Percentiles rank a stretch among this genome's conserved stretches.
These are phyloP conservation scores for Ridgeia piscesae DNA, from an alignment of 1,140 invertebrate species.

Conservation along the genomic window DNA sequence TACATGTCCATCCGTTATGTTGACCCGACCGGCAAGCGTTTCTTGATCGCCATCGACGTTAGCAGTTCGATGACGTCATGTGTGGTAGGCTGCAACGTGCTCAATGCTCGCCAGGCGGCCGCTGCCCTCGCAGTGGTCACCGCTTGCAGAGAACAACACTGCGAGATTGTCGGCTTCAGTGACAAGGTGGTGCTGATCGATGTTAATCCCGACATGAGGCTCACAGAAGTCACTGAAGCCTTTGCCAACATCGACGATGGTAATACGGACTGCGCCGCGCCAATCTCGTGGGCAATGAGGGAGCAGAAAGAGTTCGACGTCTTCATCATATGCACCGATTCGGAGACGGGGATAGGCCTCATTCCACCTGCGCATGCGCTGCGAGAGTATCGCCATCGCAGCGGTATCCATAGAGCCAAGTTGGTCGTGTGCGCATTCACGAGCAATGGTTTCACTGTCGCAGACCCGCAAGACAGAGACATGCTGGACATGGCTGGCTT, in stretches of 20 bases:
- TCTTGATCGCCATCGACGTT: constrained; percentile 66
- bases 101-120: constrained; percentile 61
- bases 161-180: constrained; percentile 45
- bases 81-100: constrained; percentile 57
- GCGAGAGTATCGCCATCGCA: constrained; percentile 38
- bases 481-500: constrained; percentile 70
- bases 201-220: constrained; percentile 25
- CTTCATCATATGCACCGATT: constrained; percentile 51
- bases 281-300: constrained; percentile 65
- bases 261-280: constrained; percentile 56
- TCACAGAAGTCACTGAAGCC: constrained; percentile 27
- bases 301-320: constrained; percentile 57
- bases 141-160: constrained; percentile 36
- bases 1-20: constrained; percentile 40
- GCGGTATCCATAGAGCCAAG: constrained; percentile 51
- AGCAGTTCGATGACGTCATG: constrained; percentile 57
- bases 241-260: not conserved
- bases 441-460: constrained; percentile 55
- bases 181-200: not conserved
- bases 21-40: constrained; percentile 61
- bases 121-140: constrained; percentile 53
- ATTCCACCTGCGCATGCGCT: constrained; percentile 44
- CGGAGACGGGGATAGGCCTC: constrained; percentile 42
- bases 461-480: constrained; percentile 60
- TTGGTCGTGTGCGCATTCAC: constrained; percentile 65